Conservation (phyloP, 2,113 vertebrate genomes). For the Ammodytes marinus region DNA sequence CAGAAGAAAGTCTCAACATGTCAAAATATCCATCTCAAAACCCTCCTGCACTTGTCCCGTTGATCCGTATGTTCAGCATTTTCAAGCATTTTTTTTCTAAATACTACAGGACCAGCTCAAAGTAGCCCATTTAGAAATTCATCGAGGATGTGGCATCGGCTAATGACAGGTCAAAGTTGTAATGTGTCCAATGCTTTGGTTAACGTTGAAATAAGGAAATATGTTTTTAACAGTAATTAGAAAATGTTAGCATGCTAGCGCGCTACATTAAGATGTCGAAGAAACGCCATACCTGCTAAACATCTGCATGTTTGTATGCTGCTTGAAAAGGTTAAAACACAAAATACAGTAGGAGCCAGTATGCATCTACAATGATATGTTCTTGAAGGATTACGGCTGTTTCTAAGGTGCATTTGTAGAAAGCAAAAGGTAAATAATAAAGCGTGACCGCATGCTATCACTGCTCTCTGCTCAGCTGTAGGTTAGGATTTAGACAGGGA, state of each 20-base stretch:
- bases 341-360: too few relatives aligned
- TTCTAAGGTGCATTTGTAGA: background rate
- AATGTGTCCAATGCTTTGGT: background rate
- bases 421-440: background rate
- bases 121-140: background rate
- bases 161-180: too few relatives aligned
- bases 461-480: constrained; percentile 39
- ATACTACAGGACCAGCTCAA: too few relatives aligned
- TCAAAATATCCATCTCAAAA: background rate
- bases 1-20: background rate
- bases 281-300: background rate
- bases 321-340: background rate
- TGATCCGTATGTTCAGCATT: background rate
- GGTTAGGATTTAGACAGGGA: constrained; percentile 34
- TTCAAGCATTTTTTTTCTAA: background rate
- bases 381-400: background rate
- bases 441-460: constrained; percentile 24
- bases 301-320: background rate
- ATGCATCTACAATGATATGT: too few relatives aligned
- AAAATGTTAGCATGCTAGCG: background rate
- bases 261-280: background rate
- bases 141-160: background rate
- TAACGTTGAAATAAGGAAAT: too few relatives aligned
- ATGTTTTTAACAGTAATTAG: background rate
- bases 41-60: background rate